Evolutionary conservation across 2,888 invertebrate species (phyloP).

Genomic region (Rhopalosiphum nymphaeae): DNA sequence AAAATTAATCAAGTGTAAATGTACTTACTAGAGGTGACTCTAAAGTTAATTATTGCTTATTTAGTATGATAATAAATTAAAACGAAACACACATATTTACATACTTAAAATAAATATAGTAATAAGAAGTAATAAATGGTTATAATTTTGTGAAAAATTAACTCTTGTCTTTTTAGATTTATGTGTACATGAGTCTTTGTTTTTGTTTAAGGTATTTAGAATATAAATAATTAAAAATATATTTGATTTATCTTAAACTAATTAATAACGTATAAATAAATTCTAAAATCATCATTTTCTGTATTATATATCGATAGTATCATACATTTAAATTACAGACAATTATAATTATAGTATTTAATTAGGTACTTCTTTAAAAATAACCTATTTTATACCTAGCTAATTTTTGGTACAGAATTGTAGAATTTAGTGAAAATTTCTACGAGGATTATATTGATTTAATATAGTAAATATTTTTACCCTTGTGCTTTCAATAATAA

Average conservation of each 20-base stretch:
- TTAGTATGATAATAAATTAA: conserved; percentile 43
- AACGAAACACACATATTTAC: neutral
- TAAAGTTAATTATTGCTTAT: conserved; percentile 22
- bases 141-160: neutral
- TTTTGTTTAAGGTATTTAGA: neutral
- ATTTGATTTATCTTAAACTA: neutral
- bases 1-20: neutral
- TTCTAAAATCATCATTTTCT: neutral
- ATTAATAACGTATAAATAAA: neutral
- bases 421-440: neutral
- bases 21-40: neutral
- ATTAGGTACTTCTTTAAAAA: neutral
- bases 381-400: neutral
- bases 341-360: neutral
- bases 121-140: neutral
- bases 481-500: neutral
- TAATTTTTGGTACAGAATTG: neutral
- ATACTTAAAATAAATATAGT: neutral
- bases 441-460: neutral
- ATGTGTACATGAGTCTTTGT: neutral
- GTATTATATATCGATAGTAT: neutral
- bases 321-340: neutral
- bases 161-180: neutral
- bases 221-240: neutral
- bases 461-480: neutral